Evolutionary conservation across 2,113 vertebrate genomes (phyloP).

Genomic region (Ptilonorhynchus violaceus): DNA sequence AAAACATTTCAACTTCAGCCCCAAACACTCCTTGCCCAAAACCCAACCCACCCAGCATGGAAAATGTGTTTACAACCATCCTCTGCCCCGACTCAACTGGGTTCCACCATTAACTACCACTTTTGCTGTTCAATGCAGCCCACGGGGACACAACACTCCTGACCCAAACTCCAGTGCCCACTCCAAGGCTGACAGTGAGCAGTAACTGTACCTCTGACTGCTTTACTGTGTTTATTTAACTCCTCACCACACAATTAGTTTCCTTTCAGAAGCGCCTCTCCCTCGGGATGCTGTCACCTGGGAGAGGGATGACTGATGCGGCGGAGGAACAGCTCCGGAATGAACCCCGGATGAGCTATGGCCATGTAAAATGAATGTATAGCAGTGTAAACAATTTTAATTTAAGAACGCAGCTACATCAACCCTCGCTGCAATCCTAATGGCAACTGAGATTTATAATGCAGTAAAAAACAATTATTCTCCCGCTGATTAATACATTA

Average conservation of each 20-base stretch:
- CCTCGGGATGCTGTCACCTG: slow-evolving; percentile 25
- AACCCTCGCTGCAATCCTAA: slow-evolving; percentile 71
- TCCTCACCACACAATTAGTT: slow-evolving; percentile 60
- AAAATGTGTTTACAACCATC: not conserved
- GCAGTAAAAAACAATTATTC: slow-evolving; percentile 80
- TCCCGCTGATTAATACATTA: slow-evolving; percentile 84
- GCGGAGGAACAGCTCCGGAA: slow-evolving; percentile 44
- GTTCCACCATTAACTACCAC: not conserved
- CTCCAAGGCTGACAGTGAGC: not conserved
- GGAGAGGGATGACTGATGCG: slow-evolving; percentile 55
- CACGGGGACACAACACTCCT: not conserved
- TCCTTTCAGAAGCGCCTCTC: slow-evolving; percentile 50
- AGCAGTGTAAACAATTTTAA: slow-evolving; percentile 81
- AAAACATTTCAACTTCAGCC: not conserved
- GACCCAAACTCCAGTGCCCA: not conserved
- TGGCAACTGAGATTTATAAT: slow-evolving; percentile 77
- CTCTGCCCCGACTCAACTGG: not conserved
- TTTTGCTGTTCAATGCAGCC: not conserved
- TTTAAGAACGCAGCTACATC: slow-evolving; percentile 73
- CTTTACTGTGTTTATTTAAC: slow-evolving; percentile 61
- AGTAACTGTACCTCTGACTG: not conserved
- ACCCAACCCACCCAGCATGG: not conserved
- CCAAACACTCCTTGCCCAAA: not conserved
- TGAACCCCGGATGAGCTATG: slow-evolving; percentile 70
- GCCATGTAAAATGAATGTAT: slow-evolving; percentile 60